Percentiles rank a stretch among this genome's conserved stretches.
Evolutionary conservation across 1,140 invertebrate species (phyloP).

Genomic region (Orchesella cincta): DNA sequence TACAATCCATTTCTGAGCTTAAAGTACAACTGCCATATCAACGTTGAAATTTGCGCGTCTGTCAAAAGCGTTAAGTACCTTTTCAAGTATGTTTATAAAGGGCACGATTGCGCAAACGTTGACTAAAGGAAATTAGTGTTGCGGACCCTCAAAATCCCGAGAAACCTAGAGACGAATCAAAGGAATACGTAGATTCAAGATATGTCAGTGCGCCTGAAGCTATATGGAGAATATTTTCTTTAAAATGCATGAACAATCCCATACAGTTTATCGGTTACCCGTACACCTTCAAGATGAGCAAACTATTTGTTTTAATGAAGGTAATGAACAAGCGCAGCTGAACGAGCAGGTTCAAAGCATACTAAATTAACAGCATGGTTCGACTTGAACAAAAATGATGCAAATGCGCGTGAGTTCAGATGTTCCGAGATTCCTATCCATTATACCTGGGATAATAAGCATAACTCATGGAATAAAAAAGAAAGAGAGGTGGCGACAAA

Average conservation of each 20-base stretch:
- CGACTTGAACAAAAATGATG: constrained; percentile 29
- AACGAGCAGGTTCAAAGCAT: constrained; percentile 51
- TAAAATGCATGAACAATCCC: constrained; percentile 47
- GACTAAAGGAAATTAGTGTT: constrained; percentile 52
- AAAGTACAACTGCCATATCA: constrained; percentile 49
- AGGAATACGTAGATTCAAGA: constrained; percentile 45
- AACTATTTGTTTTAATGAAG: constrained; percentile 49
- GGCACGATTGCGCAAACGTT: constrained; percentile 51
- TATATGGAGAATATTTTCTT: constrained; percentile 51
- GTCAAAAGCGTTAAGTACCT: constrained; percentile 54
- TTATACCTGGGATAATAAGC: constrained; percentile 28
- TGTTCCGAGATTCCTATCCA: constrained; percentile 38
- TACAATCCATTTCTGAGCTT: constrained; percentile 34
- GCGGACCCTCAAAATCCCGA: no score
- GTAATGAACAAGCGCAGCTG: constrained; percentile 46
- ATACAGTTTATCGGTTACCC: constrained; percentile 55
- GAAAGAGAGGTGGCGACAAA: constrained; percentile 37
- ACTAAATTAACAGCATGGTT: constrained; percentile 35
- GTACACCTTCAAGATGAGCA: constrained; percentile 61
- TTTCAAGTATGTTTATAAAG: constrained; percentile 55
- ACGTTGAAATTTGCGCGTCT: constrained; percentile 52
- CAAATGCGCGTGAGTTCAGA: neutral
- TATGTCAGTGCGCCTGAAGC: constrained; percentile 54
- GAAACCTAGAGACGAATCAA: constrained; percentile 49
- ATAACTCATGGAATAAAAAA: constrained; percentile 23